These are phyloP conservation scores for Gastracanthus pulcherrimus DNA, from an alignment of 2,888 invertebrate species.

Conservation along the genomic window DNA sequence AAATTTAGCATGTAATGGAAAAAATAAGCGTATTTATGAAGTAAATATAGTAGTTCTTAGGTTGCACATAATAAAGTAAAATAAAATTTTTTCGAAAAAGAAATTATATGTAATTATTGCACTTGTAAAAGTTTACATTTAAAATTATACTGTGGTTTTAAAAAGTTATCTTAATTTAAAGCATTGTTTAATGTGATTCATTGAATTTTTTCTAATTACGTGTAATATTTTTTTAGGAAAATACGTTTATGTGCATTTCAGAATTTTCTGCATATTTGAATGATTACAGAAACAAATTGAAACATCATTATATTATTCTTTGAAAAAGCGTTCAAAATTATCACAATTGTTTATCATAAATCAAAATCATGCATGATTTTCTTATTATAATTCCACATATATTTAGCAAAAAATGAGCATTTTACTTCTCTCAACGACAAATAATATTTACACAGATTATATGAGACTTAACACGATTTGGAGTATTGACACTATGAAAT, in stretches of 20 bases:
- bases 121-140: no score
- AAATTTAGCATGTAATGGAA: slow-evolving; percentile 40
- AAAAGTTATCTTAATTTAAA: no score
- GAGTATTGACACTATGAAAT: no score
- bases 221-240: not conserved
- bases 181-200: not conserved
- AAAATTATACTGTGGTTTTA: no score
- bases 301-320: not conserved
- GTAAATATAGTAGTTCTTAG: slow-evolving; percentile 34
- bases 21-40: slow-evolving; percentile 47
- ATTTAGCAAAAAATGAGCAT: not conserved
- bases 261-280: not conserved
- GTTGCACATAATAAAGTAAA: slow-evolving; percentile 16
- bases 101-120: slow-evolving; percentile 29
- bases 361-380: not conserved
- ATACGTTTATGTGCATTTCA: slow-evolving; percentile 9
- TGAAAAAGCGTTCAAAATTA: not conserved
- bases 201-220: not conserved
- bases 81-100: slow-evolving; percentile 1
- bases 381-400: not conserved
- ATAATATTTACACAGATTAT: no score
- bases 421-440: not conserved
- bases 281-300: not conserved
- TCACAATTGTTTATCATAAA: not conserved
- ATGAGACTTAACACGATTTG: no score